Evolutionary conservation across 2,888 invertebrate genomes (phyloP), one percentile per base, ranked within the genome.

Genomic region (Vanessa cardui): DNA sequence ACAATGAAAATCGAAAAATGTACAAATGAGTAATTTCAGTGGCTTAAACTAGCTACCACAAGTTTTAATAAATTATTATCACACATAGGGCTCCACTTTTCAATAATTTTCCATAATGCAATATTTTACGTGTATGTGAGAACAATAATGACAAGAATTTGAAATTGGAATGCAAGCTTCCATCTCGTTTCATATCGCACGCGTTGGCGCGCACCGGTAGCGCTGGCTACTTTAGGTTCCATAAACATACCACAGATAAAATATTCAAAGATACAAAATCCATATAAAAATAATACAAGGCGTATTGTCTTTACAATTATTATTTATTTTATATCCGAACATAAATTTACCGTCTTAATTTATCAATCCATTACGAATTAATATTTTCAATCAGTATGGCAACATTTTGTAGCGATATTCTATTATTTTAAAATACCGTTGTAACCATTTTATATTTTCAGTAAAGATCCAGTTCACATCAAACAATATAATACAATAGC

Each of bases 401-500:
- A 31, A 6, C 16, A 16, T 31, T 54, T 9, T 18, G 39, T 56
- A 56, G 4, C n/a, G 6, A 6, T 18, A 12, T 18, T 39, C 33
- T 39, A 39, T 56, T 56, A 39, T 39, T 39, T 56, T 39, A 44
- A 59, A 64, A 50, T 46, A 45, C 2, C 20, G 50, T 64, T 58
- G 47, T 33, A 39, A 59, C 58, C 39, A 52, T 50, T 59, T 45
- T 52, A 16, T 18, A n/a, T 56, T 56, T 59, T 62, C 58, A 44
- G 49, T 56, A 62, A 64, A 66, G 73, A 62, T 47, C 73, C 72
- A 77, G 74, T 76, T 63, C 73, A 73, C 73, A 77, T 78, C 74
- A 76, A 82, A 83, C 77, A 83, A 83, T 83, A 85, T 80, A 84
- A 82, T 83, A 81, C 79, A 78, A 78, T 79, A 72, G 76, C 78